Evolutionary conservation across 2,888 invertebrate species (phyloP).

Genomic region (Phlogophora meticulosa): DNA sequence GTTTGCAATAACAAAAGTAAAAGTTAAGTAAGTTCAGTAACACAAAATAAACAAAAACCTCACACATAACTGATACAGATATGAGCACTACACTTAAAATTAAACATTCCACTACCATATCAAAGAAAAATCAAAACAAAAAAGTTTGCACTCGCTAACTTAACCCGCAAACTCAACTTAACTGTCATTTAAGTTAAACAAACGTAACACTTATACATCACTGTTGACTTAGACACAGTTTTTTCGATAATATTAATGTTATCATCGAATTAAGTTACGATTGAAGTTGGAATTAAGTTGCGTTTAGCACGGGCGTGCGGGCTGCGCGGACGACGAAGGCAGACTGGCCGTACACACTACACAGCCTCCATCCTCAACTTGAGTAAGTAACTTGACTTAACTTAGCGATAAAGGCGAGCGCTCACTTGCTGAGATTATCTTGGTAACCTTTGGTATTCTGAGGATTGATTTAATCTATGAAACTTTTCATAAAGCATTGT

Average conservation of each 20-base stretch:
- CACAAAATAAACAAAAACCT: conserved; percentile 48
- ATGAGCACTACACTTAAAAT: conserved; percentile 67
- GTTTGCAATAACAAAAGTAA: conserved; percentile 30
- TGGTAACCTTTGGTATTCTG: conserved; percentile 58
- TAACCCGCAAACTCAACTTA: conserved; percentile 63
- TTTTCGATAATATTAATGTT: conserved; percentile 50
- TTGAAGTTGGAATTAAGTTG: conserved; percentile 69
- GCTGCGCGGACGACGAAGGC: conserved; percentile 60
- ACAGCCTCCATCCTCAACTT: conserved; percentile 42
- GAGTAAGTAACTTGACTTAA: conserved; percentile 63
- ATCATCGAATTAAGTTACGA: conserved; percentile 74
- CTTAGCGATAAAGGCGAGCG: conserved; percentile 63
- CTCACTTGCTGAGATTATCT: conserved; percentile 62
- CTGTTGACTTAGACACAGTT: conserved; percentile 44
- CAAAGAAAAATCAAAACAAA: conserved; percentile 71
- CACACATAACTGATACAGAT: conserved; percentile 57
- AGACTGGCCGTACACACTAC: conserved; percentile 70
- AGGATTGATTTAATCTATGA: conserved; percentile 59
- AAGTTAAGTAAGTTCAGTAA: conserved; percentile 23
- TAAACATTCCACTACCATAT: conserved; percentile 74
- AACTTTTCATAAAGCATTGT: conserved; percentile 51
- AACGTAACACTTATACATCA: conserved; percentile 38
- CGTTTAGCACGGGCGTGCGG: conserved; percentile 70
- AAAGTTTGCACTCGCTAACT: conserved; percentile 71
- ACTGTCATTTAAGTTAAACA: conserved; percentile 55